Conservation (phyloP, 2,113 vertebrate genomes). For the Oreochromis niloticus region DNA sequence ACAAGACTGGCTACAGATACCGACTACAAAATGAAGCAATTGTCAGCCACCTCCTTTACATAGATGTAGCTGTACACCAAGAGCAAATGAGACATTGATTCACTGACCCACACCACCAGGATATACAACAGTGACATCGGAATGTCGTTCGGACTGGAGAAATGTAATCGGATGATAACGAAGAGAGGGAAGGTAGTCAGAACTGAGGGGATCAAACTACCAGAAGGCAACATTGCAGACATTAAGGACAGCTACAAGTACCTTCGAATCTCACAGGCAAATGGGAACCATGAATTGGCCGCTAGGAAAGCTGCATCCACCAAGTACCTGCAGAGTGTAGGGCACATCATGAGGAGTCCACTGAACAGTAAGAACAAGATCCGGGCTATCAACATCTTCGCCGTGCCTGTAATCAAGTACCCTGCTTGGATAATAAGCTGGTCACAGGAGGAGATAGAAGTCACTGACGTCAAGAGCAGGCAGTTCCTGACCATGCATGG, state of each 20-base stretch:
- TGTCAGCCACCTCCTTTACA: neutral
- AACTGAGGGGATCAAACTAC: neutral
- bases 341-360: neutral
- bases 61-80: neutral
- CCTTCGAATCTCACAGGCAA: neutral
- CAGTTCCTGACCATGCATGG: neutral
- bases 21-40: neutral
- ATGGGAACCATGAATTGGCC: neutral
- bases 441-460: neutral
- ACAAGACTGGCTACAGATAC: neutral
- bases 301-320: neutral
- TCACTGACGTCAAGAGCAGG: neutral
- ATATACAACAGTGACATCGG: no score
- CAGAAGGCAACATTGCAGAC: neutral
- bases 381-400: neutral
- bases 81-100: neutral
- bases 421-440: neutral
- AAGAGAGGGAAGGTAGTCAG: neutral
- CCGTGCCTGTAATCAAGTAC: neutral
- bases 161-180: neutral
- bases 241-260: neutral
- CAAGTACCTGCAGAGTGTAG: neutral
- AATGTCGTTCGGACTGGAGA: neutral
- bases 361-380: neutral
- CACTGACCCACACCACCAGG: neutral